A percentile compares a stretch with the other conserved stretches of the same genome.
phyloP scores from a whole-genome alignment of 2,888 invertebrate species.

The Luperina testacea region DNA sequence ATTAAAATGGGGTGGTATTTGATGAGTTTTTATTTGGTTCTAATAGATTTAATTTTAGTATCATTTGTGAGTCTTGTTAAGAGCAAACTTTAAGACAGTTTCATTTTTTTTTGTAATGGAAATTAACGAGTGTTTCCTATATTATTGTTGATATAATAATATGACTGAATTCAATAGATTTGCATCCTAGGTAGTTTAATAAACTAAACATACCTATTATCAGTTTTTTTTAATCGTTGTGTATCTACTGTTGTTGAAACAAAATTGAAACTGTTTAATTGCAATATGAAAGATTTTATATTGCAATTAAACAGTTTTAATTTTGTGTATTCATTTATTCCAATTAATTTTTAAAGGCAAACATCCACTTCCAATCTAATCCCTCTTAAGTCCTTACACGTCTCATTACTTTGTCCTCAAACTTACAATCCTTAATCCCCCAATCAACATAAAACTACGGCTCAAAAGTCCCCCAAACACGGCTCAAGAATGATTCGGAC shows the following conservation, averaged over 20 bases:
- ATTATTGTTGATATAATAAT: not conserved
- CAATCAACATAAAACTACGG: constrained; percentile 65
- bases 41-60: constrained; percentile 52
- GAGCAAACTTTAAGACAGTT: not conserved
- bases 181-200: not conserved
- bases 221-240: not conserved
- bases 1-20: constrained; percentile 63
- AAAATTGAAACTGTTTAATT: too few species aligned
- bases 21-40: constrained; percentile 64
- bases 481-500: constrained; percentile 76
- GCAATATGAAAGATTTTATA: too few species aligned
- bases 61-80: not conserved
- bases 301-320: too few species aligned
- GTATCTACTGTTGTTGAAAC: not conserved
- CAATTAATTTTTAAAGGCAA: not conserved
- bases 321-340: not conserved
- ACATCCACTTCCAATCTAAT: constrained; percentile 7
- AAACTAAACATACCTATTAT: not conserved
- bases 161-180: not conserved
- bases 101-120: not conserved
- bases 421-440: constrained; percentile 57
- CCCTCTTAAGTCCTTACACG: constrained; percentile 36
- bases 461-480: constrained; percentile 63
- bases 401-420: constrained; percentile 52
- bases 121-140: not conserved